Conservation (phyloP, 2,113 vertebrate genomes). For the Acrocephalus arundinaceus region DNA sequence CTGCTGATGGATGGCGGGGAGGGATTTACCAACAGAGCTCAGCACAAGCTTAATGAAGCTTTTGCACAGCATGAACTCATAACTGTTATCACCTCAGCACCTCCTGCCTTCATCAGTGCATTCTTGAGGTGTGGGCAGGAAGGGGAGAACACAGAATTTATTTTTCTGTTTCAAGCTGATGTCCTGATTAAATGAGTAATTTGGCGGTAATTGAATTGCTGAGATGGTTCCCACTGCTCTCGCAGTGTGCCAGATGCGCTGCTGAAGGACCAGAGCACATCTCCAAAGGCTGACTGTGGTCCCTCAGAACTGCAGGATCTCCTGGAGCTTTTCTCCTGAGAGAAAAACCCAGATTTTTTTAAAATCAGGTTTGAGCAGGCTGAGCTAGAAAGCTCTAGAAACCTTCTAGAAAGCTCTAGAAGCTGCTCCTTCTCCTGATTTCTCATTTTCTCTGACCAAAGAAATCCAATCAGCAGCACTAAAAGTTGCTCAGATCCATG, state of each 20-base stretch:
- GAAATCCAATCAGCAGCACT: neutral
- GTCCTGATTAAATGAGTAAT: conserved; percentile 31
- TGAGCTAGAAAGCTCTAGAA: neutral
- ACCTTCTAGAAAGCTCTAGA: neutral
- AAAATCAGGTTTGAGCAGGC: neutral
- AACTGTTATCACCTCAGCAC: conserved; percentile 29
- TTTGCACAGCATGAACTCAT: neutral
- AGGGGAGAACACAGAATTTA: neutral
- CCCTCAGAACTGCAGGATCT: neutral
- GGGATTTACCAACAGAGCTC: neutral
- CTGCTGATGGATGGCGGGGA: conserved; percentile 1
- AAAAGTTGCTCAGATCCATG: neutral
- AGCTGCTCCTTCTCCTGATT: neutral
- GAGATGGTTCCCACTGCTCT: neutral
- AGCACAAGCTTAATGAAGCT: conserved; percentile 26
- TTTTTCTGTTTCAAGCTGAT: conserved; percentile 6
- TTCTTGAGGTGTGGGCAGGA: neutral
- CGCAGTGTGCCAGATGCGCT: neutral
- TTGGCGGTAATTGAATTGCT: conserved; percentile 14
- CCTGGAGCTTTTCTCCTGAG: neutral
- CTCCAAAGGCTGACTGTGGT: neutral
- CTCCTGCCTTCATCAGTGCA: neutral
- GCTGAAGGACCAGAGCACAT: neutral
- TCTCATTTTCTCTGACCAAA: neutral
- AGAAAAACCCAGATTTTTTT: neutral